These are phyloP conservation scores for Sarcophaga caerulescens DNA, from an alignment of 2,888 invertebrate species.

Conservation along the genomic window DNA sequence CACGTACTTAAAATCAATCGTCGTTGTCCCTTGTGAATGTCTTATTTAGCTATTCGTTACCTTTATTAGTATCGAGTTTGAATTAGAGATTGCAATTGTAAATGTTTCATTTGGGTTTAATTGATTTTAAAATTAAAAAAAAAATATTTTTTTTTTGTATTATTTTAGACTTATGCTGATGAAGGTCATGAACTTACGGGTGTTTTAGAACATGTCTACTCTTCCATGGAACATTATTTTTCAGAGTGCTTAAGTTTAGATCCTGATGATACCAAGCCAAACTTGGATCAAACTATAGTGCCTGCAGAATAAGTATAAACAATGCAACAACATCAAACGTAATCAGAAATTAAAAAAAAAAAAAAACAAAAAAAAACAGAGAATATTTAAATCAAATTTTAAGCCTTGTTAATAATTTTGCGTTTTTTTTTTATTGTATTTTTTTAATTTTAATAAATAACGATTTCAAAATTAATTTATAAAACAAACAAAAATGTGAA, in stretches of 20 bases:
- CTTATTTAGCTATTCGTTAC: no score
- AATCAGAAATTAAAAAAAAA: background rate
- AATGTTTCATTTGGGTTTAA: no score
- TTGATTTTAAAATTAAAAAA: no score
- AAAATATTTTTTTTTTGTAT: slow-evolving; percentile 16
- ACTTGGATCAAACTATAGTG: slow-evolving; percentile 80
- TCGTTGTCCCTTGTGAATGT: no score
- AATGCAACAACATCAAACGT: background rate
- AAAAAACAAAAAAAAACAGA: background rate
- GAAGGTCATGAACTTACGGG: slow-evolving; percentile 93
- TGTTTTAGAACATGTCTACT: slow-evolving; percentile 94
- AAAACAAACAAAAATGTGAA: background rate
- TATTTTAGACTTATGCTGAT: slow-evolving; percentile 92
- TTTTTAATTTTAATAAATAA: slow-evolving; percentile 8
- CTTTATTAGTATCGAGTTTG: no score
- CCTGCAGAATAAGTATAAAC: slow-evolving; percentile 75
- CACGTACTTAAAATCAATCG: no score
- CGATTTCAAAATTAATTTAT: slow-evolving; percentile 22
- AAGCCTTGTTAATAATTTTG: slow-evolving; percentile 51
- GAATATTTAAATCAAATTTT: slow-evolving; percentile 60
- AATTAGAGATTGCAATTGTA: no score
- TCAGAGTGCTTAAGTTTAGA: slow-evolving; percentile 94
- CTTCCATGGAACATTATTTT: slow-evolving; percentile 96
- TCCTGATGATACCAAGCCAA: slow-evolving; percentile 87
- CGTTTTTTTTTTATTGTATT: background rate